Evolutionary conservation across 2,888 invertebrate genomes (phyloP), one percentile per base, ranked within the genome.

Genomic region (Tanypteryx hageni): DNA sequence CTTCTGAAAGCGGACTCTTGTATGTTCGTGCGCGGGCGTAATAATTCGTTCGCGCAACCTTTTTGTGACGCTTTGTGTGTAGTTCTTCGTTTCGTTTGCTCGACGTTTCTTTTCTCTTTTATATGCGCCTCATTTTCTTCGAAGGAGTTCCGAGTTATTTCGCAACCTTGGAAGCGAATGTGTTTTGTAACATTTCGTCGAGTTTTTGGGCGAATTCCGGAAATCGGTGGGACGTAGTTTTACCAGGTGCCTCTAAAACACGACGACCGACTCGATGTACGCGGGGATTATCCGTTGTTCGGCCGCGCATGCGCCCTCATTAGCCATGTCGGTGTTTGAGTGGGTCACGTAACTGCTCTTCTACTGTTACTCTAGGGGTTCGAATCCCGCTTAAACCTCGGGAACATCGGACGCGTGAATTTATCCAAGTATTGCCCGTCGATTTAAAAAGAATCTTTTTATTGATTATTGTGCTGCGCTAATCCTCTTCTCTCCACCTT

Each of bases 331-430:
- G 31, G 18, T 18, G 64, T 89, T 89, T 44, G 18, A 68, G 68
- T 64, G 64, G 89, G 89, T 64, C 89, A 89, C 89, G 89, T 89
- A 89, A 89, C 89, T 64, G 64, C 89, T 89, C n/a, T 44, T 89
- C 89, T 56, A 44, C 16, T 58, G 64, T 61, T 64, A 44, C 22
- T 76, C 16, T 13, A 4, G 13, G 22, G 76, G 76, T 76, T 76
- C 76, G 76, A 76, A 27, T 76, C 27, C 76, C 76, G 22, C 27
- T 27, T 22, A 76, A 22, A 22, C 8, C 27, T 27, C 27, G 27
- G 22, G 76, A 9, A 27, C 22, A 18, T 27, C 5, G 27, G 3
- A 18, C 1, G 0, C n/a, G 76, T 44, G 44, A 44, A 44, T 44
- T 44, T 5, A 5, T 44, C 44, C 44, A 44, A 44, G 5, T 44